Evolutionary conservation across 2,113 vertebrate genomes (phyloP), one percentile per base, ranked within the genome.

Genomic region (Indicator maculatus): DNA sequence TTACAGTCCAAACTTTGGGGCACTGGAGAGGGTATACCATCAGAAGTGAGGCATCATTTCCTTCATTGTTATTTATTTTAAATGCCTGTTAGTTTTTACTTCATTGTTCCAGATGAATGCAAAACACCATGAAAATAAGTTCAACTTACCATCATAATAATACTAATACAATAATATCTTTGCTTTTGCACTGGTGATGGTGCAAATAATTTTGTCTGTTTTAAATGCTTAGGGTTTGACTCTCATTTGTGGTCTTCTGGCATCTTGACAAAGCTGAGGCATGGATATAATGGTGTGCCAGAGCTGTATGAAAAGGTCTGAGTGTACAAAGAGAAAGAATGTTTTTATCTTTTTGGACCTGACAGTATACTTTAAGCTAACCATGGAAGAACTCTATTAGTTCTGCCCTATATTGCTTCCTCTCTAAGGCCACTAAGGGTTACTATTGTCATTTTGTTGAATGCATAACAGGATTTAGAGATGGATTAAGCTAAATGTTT

Each of bases 401-500:
- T 56, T 76, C 61, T 94, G 82, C 60, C 55, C 27, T 79, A 11
- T 73, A 64, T 64, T 81, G 50, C 45, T 81, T 89, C 45, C 56
- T 78, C 53, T 88, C 58, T 83, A 36, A 36, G 79, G 31, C 52
- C 47, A 50, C 41, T 83, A 89, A 89, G 79, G n/a, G 60, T 93
- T 93, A 72, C 27, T 86, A 16, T 58, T 61, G 72, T 78, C 7
- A 55, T 78, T 81, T 81, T 74, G 47, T 28, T 86, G 79, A 93
- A 83, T 53, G 26, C 74, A 19, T 88, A 83, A 83, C 65, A 75
- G 41, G 75, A 91, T 93, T 93, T 89, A 75, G 85, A 88, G 85
- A 78, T 33, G 44, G 65, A 83, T 84, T 91, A 90, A 86, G 58
- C 69, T 52, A 82, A 95, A 88, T 86, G 55, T 88, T 86, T 87